These are phyloP conservation scores for Troides aeacus DNA, from an alignment of 2,888 invertebrate species.

Conservation along the genomic window DNA sequence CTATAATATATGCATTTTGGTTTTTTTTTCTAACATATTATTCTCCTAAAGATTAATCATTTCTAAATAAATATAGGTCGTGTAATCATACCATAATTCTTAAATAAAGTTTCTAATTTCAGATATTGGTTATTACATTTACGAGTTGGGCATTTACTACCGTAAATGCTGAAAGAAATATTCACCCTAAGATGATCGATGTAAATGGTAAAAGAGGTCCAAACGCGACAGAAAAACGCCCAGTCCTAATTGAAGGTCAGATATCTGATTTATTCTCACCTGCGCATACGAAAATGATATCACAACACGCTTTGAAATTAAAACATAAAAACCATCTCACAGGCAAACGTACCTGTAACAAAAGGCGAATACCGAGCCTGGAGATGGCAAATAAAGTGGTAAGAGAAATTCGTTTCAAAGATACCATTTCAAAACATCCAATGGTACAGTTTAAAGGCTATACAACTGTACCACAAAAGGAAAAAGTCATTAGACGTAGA, in stretches of 20 bases:
- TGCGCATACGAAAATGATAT: background rate
- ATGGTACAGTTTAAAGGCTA: slow-evolving; percentile 8
- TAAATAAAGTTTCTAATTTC: background rate
- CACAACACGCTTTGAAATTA: background rate
- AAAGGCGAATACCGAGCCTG: background rate
- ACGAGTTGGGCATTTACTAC: slow-evolving; percentile 3
- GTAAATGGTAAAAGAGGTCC: slow-evolving; percentile 9
- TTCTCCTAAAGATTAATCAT: background rate
- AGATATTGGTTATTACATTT: slow-evolving; percentile 13
- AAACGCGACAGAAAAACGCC: background rate
- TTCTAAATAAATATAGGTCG: background rate
- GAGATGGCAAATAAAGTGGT: slow-evolving; percentile 4
- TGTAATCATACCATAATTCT: background rate
- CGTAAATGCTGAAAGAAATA: slow-evolving; percentile 1
- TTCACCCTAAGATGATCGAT: background rate
- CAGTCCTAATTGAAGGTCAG: background rate
- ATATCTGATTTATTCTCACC: background rate
- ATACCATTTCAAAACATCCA: background rate
- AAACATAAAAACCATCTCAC: background rate
- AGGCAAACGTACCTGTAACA: background rate
- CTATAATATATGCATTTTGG: background rate
- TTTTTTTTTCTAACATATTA: background rate
- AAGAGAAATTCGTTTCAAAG: slow-evolving; percentile 10
- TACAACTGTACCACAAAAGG: slow-evolving; percentile 6
- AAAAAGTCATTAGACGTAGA: slow-evolving; percentile 11